These are phyloP conservation scores for Ciconia nigra DNA, from an alignment of 2,797 vertebrate genomes.

Conservation along the genomic window DNA sequence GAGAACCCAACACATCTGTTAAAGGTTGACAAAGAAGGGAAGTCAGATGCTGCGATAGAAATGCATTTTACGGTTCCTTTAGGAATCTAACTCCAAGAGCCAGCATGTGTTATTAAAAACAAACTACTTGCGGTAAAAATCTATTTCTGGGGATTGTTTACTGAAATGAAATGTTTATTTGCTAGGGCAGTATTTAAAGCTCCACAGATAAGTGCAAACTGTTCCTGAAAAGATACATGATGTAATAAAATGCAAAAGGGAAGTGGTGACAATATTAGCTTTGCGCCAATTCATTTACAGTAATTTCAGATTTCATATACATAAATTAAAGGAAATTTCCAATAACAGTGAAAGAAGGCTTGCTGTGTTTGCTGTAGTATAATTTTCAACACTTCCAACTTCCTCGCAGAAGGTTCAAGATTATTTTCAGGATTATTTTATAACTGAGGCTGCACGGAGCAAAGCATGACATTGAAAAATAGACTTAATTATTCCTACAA, in stretches of 20 bases:
- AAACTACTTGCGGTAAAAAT: constrained; percentile 71
- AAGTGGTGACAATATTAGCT: constrained; percentile 10
- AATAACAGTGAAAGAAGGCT: neutral
- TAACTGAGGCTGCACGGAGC: neutral
- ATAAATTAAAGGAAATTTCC: neutral
- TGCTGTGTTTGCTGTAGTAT: neutral
- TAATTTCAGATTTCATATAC: neutral
- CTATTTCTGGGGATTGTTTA: constrained; percentile 67
- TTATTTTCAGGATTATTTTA: constrained; percentile 37
- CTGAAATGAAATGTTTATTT: constrained; percentile 60
- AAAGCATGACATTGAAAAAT: constrained; percentile 53
- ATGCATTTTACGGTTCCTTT: constrained; percentile 30
- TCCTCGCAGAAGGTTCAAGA: neutral
- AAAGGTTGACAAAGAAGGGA: constrained; percentile 68
- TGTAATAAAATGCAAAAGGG: neutral
- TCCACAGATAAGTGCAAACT: constrained; percentile 34
- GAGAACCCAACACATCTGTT: constrained; percentile 72
- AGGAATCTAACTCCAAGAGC: constrained; percentile 49
- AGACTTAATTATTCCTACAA: constrained; percentile 42
- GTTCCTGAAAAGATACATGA: constrained; percentile 44
- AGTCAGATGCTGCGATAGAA: constrained; percentile 66
- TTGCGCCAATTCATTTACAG: constrained; percentile 10
- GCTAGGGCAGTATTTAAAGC: constrained; percentile 54
- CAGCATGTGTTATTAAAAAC: constrained; percentile 71
- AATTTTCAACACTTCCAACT: neutral